Conservation (phyloP, 2,113 vertebrate species). For the human region GRCh38 chr13:22546001-22546500, state of each 20-base stretch:
- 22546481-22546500: neutral
- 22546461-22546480: neutral
- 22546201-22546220: neutral
- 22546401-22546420: neutral
- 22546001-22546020: neutral
- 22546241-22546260: neutral
- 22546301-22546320: neutral
- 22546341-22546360: neutral
- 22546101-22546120: neutral
- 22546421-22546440: neutral
- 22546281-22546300: neutral
- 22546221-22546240: neutral
- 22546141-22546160: neutral
- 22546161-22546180: neutral
- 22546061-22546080: neutral
- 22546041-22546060: neutral
- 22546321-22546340: neutral
- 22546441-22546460: neutral
- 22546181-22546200: neutral
- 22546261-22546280: neutral
- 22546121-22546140: neutral
- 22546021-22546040: neutral
- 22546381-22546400: neutral
- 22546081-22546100: neutral
- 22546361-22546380: neutral